Conservation (phyloP, 2,113 vertebrate species). For the Muntiacus reevesi region DNA sequence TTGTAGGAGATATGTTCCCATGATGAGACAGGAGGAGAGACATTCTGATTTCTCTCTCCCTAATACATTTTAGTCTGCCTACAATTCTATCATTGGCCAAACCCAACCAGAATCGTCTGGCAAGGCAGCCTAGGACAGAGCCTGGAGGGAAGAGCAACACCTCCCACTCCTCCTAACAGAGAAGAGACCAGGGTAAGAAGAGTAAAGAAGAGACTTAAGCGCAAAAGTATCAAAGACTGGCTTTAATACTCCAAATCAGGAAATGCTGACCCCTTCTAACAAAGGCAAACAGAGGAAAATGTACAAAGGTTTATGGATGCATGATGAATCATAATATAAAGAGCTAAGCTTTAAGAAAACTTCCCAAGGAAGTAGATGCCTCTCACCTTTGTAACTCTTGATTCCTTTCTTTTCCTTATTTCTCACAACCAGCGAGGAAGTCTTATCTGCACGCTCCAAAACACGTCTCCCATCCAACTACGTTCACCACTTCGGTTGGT, state of each 20-base stretch:
- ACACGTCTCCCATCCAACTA: neutral
- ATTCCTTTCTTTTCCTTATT: neutral
- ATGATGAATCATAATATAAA: neutral
- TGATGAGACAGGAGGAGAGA: neutral
- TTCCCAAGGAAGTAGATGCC: neutral
- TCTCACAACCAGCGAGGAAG: neutral
- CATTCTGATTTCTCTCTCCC: neutral
- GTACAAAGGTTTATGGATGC: neutral
- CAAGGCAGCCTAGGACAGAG: neutral
- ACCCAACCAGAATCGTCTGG: neutral
- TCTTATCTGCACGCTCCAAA: neutral
- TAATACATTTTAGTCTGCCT: neutral
- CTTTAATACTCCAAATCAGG: neutral
- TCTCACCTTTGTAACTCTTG: neutral
- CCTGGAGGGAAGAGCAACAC: neutral
- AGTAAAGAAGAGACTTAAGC: neutral
- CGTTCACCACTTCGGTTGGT: neutral
- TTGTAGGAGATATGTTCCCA: neutral
- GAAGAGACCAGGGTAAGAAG: neutral
- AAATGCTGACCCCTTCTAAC: neutral
- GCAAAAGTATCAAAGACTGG: neutral
- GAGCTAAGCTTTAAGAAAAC: neutral
- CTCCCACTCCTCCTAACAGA: neutral
- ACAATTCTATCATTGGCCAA: neutral
- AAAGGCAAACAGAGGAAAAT: neutral